Conservation (phyloP, 1,140 invertebrate species). For the Drosophila cardini region DNA sequence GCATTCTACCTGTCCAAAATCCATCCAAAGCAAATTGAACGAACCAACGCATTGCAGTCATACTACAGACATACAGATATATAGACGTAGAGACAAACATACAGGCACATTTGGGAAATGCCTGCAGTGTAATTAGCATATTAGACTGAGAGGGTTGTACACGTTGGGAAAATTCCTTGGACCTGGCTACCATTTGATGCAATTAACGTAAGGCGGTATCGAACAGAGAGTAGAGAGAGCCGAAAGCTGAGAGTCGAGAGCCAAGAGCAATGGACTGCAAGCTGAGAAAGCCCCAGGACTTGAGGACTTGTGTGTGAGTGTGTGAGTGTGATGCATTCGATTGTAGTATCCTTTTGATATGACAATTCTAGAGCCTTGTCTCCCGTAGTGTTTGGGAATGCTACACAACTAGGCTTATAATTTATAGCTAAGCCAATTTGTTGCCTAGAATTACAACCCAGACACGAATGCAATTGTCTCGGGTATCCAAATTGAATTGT, state of each 20-base stretch:
- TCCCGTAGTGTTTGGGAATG: not conserved
- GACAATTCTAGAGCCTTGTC: constrained; percentile 56
- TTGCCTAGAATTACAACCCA: constrained; percentile 43
- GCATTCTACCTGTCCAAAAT: constrained; percentile 62
- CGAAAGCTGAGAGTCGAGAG: constrained; percentile 28
- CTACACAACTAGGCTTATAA: constrained; percentile 49
- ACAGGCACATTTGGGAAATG: constrained; percentile 39
- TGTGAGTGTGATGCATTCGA: constrained; percentile 29
- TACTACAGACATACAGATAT: constrained; percentile 23
- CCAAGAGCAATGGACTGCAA: constrained; percentile 21
- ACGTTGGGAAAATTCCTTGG: constrained; percentile 40
- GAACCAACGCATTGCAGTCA: constrained; percentile 75
- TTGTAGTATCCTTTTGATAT: constrained; percentile 67
- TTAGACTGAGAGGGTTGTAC: constrained; percentile 59
- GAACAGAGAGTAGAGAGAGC: constrained; percentile 23
- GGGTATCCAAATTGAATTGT: constrained; percentile 68
- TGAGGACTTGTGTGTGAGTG: not conserved
- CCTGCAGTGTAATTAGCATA: constrained; percentile 82
- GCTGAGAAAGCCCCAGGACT: not conserved
- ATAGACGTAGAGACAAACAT: constrained; percentile 20
- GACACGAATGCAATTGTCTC: constrained; percentile 59
- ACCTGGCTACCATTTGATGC: constrained; percentile 68
- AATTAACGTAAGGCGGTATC: constrained; percentile 77
- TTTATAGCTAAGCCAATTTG: constrained; percentile 69
- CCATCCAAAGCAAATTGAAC: constrained; percentile 63